Base-by-base conservation (phyloP, 2,797 vertebrate species). In the Rhinichthys osculus region DNA sequence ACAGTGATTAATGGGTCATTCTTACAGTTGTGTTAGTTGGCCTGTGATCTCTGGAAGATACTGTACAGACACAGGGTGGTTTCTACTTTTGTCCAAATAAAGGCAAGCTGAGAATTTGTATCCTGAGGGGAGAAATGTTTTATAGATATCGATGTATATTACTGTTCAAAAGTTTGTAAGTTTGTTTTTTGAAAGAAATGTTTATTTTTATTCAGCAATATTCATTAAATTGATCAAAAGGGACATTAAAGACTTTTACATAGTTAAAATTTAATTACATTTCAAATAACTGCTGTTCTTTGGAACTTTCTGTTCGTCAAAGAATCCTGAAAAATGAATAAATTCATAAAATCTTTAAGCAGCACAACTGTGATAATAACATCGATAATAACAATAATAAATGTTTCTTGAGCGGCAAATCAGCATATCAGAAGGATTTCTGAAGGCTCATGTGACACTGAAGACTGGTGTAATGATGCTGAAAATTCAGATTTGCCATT, bases 41-140 rank as follows among this genome's bases (percentile, higher is more conserved):
- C 78, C 89, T 79, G 79, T 81, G 82, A 90, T 88, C 84, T 85
- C 89, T 81, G 87, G 69, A 76, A 87, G 57, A 92, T 90, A 89
- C 73, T 89, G 84, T 73, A 88, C 89, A 92, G 88, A 92, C 83
- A 86, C 86, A 59, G 57, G 57, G 42, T 40, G 74, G 64, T 64
- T 71, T 67, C 69, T 87, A 54, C 77, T 62, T 88, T 85, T 87
- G 78, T 74, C 72, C 62, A 90, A 89, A 89, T 86, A 87, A 85
- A 90, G 80, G 59, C 80, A n/a, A 73, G 69, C 54, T 44, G 40
- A 35, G 40, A 86, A 87, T 66, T 16, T 17, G 64, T 33, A 33
- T 89, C 64, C 66, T 78, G 52, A 33, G 69, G 33, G 54, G 4
- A 86, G 88, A 85, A 69, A 42, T 44, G 47, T 88, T 35, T 88